Evolutionary conservation across 1,140 invertebrate species (phyloP), one percentile per base, ranked within the genome.

Genomic region (Pogonognathellus flavescens): DNA sequence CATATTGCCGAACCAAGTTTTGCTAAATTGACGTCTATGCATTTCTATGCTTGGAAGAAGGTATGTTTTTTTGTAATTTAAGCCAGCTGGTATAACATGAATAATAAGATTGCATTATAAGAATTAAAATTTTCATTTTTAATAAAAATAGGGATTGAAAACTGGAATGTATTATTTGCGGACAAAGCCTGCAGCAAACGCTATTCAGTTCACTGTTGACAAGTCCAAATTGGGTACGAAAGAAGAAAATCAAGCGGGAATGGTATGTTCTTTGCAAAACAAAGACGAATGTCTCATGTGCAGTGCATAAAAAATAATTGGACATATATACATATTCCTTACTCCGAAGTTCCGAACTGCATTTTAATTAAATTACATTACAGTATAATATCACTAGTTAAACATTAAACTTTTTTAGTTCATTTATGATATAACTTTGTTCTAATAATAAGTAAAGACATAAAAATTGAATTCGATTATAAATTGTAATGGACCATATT

Each of bases 91-190:
- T 84, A 88, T 10, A 70, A 5, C 70, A 76, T 20, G 5, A 76
- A 6, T 60, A 53, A 53, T 53, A 53, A 53, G 52, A 8, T 60
- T 60, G 5, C 57, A 60, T 57, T 25, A 41, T 60, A 41, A 80
- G 88, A 86, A 88, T 59, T 31, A 14, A n/a, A n/a, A n/a, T n/a
- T n/a, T n/a, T n/a, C n/a, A n/a, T n/a, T n/a, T n/a, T n/a, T n/a
- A n/a, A n/a, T n/a, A n/a, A n/a, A 87, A 89, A 90, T 90, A 95
- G 94, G 96, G 98, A 9, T 92, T 99, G 14, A 99, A 99, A 92
- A 99, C 98, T 49, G 98, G 98, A 55, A 99, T 99, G 97, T 99
- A 99, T 91, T 99, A 99, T 91, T 92, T 99, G 84, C 93, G 98
- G 49, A 99, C 97, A 0, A 99, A 98, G 89, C 97, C 98, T 10